Conservation (phyloP, 2,797 vertebrate genomes). For the Geotrypetes seraphini region DNA sequence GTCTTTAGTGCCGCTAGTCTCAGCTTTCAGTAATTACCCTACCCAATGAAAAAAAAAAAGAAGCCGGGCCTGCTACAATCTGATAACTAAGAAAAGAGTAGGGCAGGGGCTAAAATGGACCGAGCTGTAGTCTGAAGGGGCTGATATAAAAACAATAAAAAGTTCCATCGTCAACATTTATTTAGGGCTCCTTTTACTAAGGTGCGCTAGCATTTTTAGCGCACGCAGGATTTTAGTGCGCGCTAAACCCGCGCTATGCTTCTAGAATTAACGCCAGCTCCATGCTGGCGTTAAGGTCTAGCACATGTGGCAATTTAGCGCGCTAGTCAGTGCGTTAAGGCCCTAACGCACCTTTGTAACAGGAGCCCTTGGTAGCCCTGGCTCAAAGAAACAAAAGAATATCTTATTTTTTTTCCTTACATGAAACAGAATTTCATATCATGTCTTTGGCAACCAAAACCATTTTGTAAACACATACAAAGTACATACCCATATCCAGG, state of each 20-base stretch:
- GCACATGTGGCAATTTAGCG: no score
- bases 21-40: slow-evolving; percentile 90
- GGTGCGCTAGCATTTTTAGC: no score
- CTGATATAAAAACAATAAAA: slow-evolving; percentile 5
- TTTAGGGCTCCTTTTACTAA: no score
- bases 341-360: no score
- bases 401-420: not conserved
- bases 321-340: no score
- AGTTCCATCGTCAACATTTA: slow-evolving; percentile 14
- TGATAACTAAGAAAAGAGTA: slow-evolving; percentile 55
- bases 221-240: no score
- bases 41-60: slow-evolving; percentile 76
- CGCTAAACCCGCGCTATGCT: no score
- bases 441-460: not conserved
- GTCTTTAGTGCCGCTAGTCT: slow-evolving; percentile 85
- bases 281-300: no score
- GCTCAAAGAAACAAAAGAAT: slow-evolving; percentile 15
- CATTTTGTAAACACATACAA: no score
- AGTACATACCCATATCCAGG: no score
- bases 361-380: no score
- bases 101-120: slow-evolving; percentile 42
- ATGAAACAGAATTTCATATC: not conserved
- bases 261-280: no score
- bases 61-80: slow-evolving; percentile 40
- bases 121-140: slow-evolving; percentile 9